Base-by-base conservation (phyloP, 2,888 invertebrate species). In the Melanostoma scalare region DNA sequence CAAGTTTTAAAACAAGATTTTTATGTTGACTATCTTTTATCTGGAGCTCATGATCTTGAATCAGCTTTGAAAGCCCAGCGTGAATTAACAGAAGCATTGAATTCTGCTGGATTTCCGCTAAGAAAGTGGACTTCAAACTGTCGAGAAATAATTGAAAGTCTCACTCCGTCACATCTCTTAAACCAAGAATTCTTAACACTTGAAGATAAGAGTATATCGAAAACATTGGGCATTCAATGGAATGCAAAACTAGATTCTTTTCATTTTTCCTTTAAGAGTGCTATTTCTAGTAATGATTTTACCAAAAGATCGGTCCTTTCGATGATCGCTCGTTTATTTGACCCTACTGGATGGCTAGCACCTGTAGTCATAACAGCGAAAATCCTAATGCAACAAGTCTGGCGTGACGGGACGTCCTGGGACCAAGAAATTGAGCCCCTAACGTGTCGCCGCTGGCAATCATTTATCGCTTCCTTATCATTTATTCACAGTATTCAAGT, bases 281-380 rank as follows among this genome's bases (percentile, higher is more conserved):
- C 9, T 9, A n/a, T 2, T 9, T 3, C 3, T 33, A n/a, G 35
- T 9, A 8, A 33, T 9, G 52, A 52, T 35, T n/a, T 52, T 30
- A 85, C 85, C 0, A 86, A 85, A 58, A 42, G 77, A 9, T n/a
- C 46, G 6, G 60, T 77, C 0, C 31, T 82, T 2, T 69, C 63
- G 3, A 42, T 53, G 3, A 74, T 78, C 0, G 65, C 85, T 0
- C 44, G 58, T 6, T 33, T 82, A n/a, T 72, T 75, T 35, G 61
- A 78, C 50, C 81, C 85, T n/a, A 72, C 50, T 5, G 81, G 73
- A 20, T 81, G 82, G 78, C 44, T 85, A 8, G 55, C 82, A 0
- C 82, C 76, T 3, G 40, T 79, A 0, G 50, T 75, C 5, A 61
- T 86, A 6, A 56, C 35, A 4, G 65, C 71, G 0, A 85, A 85